phyloP scores from a whole-genome alignment of 2,888 invertebrate species.

The Endotricha flammealis region DNA sequence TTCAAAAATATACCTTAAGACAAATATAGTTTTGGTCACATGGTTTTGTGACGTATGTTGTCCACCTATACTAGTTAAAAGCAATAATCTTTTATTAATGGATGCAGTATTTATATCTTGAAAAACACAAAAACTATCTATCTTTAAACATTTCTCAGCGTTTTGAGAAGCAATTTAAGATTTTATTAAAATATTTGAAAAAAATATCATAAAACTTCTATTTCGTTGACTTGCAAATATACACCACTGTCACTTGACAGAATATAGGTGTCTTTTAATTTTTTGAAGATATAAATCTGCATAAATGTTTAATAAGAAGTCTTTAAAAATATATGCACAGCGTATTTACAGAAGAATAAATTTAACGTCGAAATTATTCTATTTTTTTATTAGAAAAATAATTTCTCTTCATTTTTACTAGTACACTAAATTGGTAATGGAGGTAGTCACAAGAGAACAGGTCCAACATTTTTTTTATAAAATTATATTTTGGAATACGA shows the following conservation, averaged over 20 bases:
- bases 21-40: conserved; percentile 29
- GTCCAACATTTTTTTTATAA: conserved; percentile 9
- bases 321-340: neutral
- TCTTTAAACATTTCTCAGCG: too few relatives aligned
- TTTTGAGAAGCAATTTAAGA: too few relatives aligned
- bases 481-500: conserved; percentile 5
- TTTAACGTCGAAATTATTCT: neutral
- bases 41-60: conserved; percentile 25
- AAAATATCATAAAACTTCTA: too few relatives aligned
- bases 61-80: neutral
- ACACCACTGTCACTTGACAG: too few relatives aligned
- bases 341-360: neutral
- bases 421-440: conserved; percentile 2
- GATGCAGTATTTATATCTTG: too few relatives aligned
- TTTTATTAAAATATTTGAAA: too few relatives aligned
- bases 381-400: conserved; percentile 26
- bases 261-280: too few relatives aligned
- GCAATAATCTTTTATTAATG: too few relatives aligned
- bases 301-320: neutral
- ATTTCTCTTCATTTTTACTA: conserved; percentile 7
- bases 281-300: neutral
- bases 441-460: conserved; percentile 19
- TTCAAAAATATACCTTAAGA: conserved; percentile 57
- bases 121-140: too few relatives aligned
- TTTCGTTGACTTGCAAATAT: too few relatives aligned